Conservation (phyloP, 1,140 invertebrate genomes). For the Caerostris darwini region DNA sequence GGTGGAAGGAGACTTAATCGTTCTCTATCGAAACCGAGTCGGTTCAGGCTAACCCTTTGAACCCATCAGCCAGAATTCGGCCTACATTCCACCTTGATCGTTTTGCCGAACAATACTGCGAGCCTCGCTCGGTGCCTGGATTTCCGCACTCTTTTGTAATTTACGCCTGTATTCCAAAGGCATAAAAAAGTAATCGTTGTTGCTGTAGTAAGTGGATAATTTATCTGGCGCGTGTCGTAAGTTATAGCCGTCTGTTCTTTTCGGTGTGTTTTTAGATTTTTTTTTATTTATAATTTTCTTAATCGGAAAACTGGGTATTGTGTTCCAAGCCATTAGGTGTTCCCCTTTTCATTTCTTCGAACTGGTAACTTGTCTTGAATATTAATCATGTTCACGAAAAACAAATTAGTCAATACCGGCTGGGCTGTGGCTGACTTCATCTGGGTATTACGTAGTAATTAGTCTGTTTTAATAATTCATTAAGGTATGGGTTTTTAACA, state of each 20-base stretch:
- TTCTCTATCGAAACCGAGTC: not conserved
- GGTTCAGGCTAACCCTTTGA: conserved; percentile 59
- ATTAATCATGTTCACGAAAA: conserved; percentile 29
- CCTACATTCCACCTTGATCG: conserved; percentile 54
- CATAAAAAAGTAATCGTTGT: conserved; percentile 32
- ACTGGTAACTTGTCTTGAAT: conserved; percentile 23
- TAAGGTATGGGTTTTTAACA: too few relatives aligned
- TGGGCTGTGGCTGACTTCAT: not conserved
- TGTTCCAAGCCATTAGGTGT: conserved; percentile 36
- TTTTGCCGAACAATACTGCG: conserved; percentile 33
- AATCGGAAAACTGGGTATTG: conserved; percentile 10
- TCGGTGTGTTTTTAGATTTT: not conserved
- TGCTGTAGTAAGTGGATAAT: not conserved
- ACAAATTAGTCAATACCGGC: conserved; percentile 4
- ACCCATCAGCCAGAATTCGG: conserved; percentile 31
- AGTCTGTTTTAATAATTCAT: not conserved
- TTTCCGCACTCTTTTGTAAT: not conserved
- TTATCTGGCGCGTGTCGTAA: conserved; percentile 1
- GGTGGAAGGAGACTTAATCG: not conserved
- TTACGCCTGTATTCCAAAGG: not conserved
- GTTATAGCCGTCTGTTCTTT: conserved; percentile 23
- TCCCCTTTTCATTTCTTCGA: not conserved
- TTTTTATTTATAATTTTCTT: not conserved
- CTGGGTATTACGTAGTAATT: not conserved
- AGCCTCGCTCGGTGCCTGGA: not conserved